phyloP scores from a whole-genome alignment of 2,888 invertebrate species.

The Drosophila heteroneura region DNA sequence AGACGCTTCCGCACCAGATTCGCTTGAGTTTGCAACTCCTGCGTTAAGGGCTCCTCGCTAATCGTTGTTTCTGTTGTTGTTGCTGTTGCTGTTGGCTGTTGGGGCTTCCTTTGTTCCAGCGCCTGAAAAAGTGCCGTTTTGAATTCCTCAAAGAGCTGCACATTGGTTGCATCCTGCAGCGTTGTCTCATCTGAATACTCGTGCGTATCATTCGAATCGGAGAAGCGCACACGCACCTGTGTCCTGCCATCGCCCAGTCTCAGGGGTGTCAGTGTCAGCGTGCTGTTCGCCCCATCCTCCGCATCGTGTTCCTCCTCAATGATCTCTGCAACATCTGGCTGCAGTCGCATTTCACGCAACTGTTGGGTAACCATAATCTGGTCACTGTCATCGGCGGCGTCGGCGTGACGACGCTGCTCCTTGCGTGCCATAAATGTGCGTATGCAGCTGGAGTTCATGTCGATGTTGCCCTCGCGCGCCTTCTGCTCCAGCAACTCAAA shows the following conservation, averaged over 20 bases:
- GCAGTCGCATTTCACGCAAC: slow-evolving; percentile 57
- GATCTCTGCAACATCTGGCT: slow-evolving; percentile 59
- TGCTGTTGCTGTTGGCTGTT: slow-evolving; percentile 11
- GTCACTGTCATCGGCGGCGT: slow-evolving; percentile 81
- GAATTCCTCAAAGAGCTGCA: slow-evolving; percentile 77
- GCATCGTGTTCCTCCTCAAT: slow-evolving; percentile 31
- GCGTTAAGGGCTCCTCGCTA: slow-evolving; percentile 45
- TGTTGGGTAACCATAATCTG: slow-evolving; percentile 62
- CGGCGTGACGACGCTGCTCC: slow-evolving; percentile 76
- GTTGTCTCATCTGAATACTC: slow-evolving; percentile 68
- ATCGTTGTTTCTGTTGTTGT: not conserved
- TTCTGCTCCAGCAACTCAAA: slow-evolving; percentile 93
- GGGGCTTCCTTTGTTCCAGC: slow-evolving; percentile 62
- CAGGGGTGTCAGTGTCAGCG: slow-evolving; percentile 47
- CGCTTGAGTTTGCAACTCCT: slow-evolving; percentile 72
- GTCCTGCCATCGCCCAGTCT: slow-evolving; percentile 49
- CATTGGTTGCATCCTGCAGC: slow-evolving; percentile 52
- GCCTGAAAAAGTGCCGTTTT: slow-evolving; percentile 76
- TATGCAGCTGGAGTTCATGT: slow-evolving; percentile 89
- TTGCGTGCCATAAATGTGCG: slow-evolving; percentile 83
- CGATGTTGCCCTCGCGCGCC: slow-evolving; percentile 90
- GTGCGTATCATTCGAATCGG: slow-evolving; percentile 75
- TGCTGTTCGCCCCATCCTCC: slow-evolving; percentile 28
- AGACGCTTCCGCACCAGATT: slow-evolving; percentile 86
- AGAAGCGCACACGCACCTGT: slow-evolving; percentile 74